Base-by-base conservation (phyloP, 1,140 invertebrate species). In the Thaumatotibia leucotreta region DNA sequence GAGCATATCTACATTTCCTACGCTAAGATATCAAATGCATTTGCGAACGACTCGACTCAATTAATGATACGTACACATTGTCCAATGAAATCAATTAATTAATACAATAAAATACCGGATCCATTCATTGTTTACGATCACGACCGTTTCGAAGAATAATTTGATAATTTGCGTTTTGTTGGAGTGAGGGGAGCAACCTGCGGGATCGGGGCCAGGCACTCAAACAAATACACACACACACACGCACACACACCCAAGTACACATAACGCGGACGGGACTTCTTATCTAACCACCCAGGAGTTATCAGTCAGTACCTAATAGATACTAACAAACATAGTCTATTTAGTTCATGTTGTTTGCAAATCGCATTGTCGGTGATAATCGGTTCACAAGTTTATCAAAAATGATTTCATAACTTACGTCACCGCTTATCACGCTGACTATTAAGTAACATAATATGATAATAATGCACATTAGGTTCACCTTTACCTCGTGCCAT, bases 401-500 rank as follows among this genome's bases (percentile, higher is more conserved):
- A 58, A 58, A 58, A 31, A 27, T 58, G 24, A 58, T 58, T 24
- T 58, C 52, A 58, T 58, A 58, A 29, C 23, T 58, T 58, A 58
- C 52, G 52, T 24, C 52, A 58, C 14, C 52, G 24, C 52, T 58
- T 58, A 58, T 58, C 27, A 4, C 14, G 52, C 8, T 1, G 24
- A 58, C 52, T 58, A 27, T 58, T 58, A 58, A 27, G 52, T 58
- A 58, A 58, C 24, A 17, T 58, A 58, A 58, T n/a, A 17, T 58
- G 27, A 58, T 58, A 54, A 11, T 54, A 27, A 58, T 27, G n/a
- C 66, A 58, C 33, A 54, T 68, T 65, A 50, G 32, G 71, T 67
- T 65, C 68, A 76, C 76, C 72, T 78, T 64, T 33, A 64, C 68
- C 63, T 64, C 66, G 64, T 39, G 45, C 62, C 65, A 63, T 72